These are phyloP conservation scores for Drosophila yooni DNA, from an alignment of 2,888 invertebrate species.

Conservation along the genomic window DNA sequence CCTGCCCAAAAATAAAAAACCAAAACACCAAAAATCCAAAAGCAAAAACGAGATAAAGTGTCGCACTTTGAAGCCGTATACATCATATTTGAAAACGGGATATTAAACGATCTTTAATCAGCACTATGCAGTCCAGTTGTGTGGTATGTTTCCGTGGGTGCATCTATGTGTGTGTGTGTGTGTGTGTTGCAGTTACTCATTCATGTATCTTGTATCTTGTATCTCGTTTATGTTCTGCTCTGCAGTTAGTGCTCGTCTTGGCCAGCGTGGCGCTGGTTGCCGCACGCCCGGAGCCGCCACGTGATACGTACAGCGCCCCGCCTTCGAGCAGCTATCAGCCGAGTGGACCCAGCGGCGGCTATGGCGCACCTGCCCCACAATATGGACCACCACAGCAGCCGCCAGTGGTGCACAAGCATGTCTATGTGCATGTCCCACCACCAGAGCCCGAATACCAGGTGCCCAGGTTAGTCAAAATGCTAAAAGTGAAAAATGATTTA, in stretches of 20 bases:
- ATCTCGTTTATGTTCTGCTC: conserved; percentile 14
- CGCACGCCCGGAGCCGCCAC: conserved; percentile 84
- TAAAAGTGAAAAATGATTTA: not conserved
- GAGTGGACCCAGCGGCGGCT: conserved; percentile 85
- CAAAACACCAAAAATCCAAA: not conserved
- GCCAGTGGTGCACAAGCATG: conserved; percentile 94
- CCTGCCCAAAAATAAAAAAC: not conserved
- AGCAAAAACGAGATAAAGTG: conserved; percentile 30
- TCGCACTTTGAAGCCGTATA: not conserved
- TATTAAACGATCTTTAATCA: conserved; percentile 51
- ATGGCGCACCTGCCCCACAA: conserved; percentile 87
- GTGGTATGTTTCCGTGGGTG: conserved; percentile 76
- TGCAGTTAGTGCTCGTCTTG: conserved; percentile 81
- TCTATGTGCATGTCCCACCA: conserved; percentile 95
- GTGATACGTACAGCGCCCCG: conserved; percentile 82
- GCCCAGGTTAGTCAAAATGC: conserved; percentile 86
- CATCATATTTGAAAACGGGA: conserved; percentile 35
- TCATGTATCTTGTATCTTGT: conserved; percentile 8
- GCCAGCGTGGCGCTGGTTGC: conserved; percentile 76
- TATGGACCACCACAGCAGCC: conserved; percentile 91
- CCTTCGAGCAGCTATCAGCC: conserved; percentile 85
- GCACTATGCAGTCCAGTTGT: conserved; percentile 83
- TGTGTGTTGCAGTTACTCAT: not conserved
- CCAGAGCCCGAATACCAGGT: conserved; percentile 92
- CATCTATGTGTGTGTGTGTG: conserved; percentile 17